A percentile compares a stretch with the other conserved stretches of the same genome.
Conservation (phyloP, 2,113 vertebrate genomes). For the Macroglossus sobrinus region DNA sequence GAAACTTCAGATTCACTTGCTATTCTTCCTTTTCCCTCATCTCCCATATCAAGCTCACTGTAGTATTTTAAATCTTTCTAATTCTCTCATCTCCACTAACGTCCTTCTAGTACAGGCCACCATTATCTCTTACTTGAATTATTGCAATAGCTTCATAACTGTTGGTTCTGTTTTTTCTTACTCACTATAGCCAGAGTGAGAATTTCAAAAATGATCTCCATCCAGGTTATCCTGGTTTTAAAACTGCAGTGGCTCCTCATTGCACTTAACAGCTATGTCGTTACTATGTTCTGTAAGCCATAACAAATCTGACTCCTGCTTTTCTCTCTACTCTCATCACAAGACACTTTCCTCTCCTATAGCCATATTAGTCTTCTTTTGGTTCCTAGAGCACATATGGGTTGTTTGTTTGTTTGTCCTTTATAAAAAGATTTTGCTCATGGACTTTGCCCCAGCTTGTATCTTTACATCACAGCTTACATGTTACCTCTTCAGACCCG, state of each 20-base stretch:
- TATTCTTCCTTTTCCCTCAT: background rate
- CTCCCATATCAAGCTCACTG: background rate
- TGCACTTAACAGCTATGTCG: background rate
- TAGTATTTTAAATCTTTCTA: background rate
- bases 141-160: background rate
- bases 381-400: background rate
- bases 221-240: background rate
- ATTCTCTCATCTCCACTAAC: background rate
- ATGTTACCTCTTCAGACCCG: background rate
- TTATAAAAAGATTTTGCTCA: background rate
- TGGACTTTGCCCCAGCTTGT: background rate
- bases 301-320: background rate
- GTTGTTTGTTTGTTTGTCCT: background rate
- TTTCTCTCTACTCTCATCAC: background rate
- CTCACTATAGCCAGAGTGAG: background rate
- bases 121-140: background rate
- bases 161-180: background rate
- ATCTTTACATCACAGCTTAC: background rate
- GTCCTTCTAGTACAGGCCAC: background rate
- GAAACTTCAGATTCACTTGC: background rate
- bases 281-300: background rate
- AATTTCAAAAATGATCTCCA: background rate
- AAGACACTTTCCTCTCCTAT: background rate
- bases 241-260: background rate
- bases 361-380: background rate